Base-by-base conservation (phyloP, 1,140 invertebrate genomes). In the Lethocerus indicus region DNA sequence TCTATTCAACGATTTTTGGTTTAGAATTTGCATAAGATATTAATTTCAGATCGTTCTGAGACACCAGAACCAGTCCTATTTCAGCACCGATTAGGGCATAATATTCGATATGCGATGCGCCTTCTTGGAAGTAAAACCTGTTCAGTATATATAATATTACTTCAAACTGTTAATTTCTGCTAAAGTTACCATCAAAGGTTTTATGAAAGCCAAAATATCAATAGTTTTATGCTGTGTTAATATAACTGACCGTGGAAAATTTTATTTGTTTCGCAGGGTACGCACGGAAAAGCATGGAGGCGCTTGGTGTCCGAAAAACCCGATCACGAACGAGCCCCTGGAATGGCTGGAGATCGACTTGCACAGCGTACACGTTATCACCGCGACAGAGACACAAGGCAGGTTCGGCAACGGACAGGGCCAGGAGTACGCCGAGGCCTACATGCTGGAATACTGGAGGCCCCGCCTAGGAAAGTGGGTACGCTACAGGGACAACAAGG, bases 361-460 rank as follows among this genome's bases (percentile, higher is more conserved):
- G 49, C 71, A 74, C 52, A 64, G 68, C 39, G 72, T 84, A 27
- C 76, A 79, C 61, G 73, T 86, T 60, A 80, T 89, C 58, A 84
- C 81, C 16, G 75, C 73, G n/a, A 78, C 84, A 12, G 83, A 82
- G 61, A 86, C 81, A 16, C 86, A 89, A 63, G 86, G 86, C 35
- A 73, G 86, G 39, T 89, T 87, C 63, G 86, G 85, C 6, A 88
- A 88, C 61, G 85, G 85, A 21, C 73, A 81, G 55, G 86, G 85
- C 26, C 71, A 76, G 55, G 87, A 90, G 64, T 90, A 71, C 61
- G 74, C 81, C 13, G 80, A 84, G 61, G 69, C 76, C 24, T 89
- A 86, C 63, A 64, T 81, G 47, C 62, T 90, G 42, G 83, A 88
- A 58, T 90, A 88, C 60, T 83, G 76, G 75, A 64, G 81, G 54